Evolutionary conservation across 2,888 invertebrate genomes (phyloP).

Genomic region (Orthosia gothica): DNA sequence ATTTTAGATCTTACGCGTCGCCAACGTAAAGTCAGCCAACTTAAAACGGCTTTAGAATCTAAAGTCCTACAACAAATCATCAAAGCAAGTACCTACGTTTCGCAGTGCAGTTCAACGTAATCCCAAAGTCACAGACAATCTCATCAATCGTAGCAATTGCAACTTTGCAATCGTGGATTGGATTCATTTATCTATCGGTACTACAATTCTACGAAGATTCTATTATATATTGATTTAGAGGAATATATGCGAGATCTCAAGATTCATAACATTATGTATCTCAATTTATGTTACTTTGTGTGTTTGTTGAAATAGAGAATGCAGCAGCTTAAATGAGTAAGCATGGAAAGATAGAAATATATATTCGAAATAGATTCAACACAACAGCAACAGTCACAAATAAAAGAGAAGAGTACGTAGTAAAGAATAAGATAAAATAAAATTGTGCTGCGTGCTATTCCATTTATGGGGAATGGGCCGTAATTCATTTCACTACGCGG

Average conservation of each 20-base stretch:
- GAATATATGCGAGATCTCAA: slow-evolving; percentile 21
- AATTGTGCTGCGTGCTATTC: neutral
- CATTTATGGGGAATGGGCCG: too few relatives aligned
- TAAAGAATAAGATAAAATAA: too few relatives aligned
- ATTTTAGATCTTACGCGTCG: neutral
- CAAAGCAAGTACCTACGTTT: slow-evolving; percentile 12
- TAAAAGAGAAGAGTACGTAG: too few relatives aligned
- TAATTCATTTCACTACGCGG: too few relatives aligned
- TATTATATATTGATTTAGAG: slow-evolving; percentile 29
- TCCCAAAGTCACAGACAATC: slow-evolving; percentile 31
- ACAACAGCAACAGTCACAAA: too few relatives aligned
- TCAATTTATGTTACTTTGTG: slow-evolving; percentile 8
- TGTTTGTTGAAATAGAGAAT: neutral
- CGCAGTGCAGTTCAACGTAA: slow-evolving; percentile 14
- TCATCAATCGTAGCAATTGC: slow-evolving; percentile 48
- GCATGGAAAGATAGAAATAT: too few relatives aligned
- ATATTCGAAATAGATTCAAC: too few relatives aligned
- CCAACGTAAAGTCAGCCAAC: too few relatives aligned
- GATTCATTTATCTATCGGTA: slow-evolving; percentile 40
- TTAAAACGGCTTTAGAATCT: neutral
- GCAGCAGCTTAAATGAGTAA: neutral
- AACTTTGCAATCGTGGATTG: slow-evolving; percentile 38
- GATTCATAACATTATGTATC: neutral
- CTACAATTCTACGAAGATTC: neutral
- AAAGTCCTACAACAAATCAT: slow-evolving; percentile 14